Evolutionary conservation across 2,797 vertebrate genomes (phyloP).

Genomic region (Coluber constrictor): DNA sequence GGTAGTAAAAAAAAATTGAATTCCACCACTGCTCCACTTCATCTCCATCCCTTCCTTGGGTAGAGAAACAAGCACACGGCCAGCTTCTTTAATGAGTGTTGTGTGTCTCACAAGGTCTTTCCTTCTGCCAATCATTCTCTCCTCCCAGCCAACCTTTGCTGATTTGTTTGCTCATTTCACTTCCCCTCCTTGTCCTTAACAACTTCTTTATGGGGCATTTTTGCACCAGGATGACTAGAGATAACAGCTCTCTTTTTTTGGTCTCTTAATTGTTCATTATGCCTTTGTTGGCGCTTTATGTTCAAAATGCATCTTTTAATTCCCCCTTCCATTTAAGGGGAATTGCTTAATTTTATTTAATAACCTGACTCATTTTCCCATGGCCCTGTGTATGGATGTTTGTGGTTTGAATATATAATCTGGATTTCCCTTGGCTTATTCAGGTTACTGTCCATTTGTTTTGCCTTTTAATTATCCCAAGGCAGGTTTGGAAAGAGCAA

Average conservation of each 20-base stretch:
- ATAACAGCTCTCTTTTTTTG: slow-evolving; percentile 42
- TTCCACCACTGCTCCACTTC: slow-evolving; percentile 15
- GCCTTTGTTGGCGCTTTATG: slow-evolving; percentile 50
- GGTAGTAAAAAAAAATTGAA: no score
- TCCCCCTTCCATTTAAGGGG: slow-evolving; percentile 39
- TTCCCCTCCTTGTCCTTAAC: slow-evolving; percentile 42
- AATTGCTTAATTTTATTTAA: slow-evolving; percentile 60
- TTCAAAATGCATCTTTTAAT: slow-evolving; percentile 43
- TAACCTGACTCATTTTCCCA: slow-evolving; percentile 30
- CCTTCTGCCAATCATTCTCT: slow-evolving; percentile 44
- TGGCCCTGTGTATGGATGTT: background rate
- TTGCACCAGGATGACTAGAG: slow-evolving; percentile 61
- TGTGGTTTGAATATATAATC: slow-evolving; percentile 36
- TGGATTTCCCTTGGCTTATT: slow-evolving; percentile 37
- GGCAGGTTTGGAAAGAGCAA: slow-evolving; percentile 30
- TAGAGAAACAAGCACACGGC: slow-evolving; percentile 63
- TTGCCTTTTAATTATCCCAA: slow-evolving; percentile 60
- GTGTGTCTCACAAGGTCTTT: slow-evolving; percentile 48
- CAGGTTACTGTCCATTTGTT: slow-evolving; percentile 39
- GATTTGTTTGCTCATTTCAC: slow-evolving; percentile 35
- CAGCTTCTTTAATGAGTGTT: slow-evolving; percentile 65
- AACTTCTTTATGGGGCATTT: slow-evolving; percentile 57
- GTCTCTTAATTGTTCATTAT: slow-evolving; percentile 59
- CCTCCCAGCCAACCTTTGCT: slow-evolving; percentile 31
- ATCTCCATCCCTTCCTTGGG: slow-evolving; percentile 58